A percentile compares a stretch with the other conserved stretches of the same genome.
Conservation (phyloP, 2,797 vertebrate species). For the Gymnopithys bicolor region DNA sequence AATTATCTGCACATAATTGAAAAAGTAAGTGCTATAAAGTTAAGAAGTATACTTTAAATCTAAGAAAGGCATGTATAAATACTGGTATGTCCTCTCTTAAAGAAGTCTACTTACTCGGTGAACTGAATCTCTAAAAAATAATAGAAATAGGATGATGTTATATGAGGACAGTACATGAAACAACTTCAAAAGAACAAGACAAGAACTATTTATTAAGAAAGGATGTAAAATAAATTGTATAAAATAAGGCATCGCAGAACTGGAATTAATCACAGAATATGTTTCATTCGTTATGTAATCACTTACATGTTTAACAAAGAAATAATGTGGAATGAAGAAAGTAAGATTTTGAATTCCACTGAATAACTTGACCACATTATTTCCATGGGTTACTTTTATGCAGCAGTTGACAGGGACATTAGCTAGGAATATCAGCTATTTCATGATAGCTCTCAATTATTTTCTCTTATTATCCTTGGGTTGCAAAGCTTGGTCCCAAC, state of each 20-base stretch:
- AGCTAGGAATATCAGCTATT: background rate
- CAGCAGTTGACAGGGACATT: background rate
- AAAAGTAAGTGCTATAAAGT: background rate
- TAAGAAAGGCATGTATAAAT: background rate
- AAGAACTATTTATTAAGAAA: background rate
- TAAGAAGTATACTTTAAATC: background rate
- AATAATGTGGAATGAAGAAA: background rate
- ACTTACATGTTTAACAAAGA: background rate
- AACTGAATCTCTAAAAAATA: background rate
- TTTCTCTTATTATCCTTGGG: background rate
- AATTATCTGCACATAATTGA: background rate
- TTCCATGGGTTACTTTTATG: background rate
- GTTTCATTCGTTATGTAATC: background rate
- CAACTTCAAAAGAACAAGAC: background rate
- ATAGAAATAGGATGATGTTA: background rate
- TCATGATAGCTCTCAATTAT: background rate
- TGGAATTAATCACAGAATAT: background rate
- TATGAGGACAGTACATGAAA: background rate
- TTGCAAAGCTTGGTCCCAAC: background rate
- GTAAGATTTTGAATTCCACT: background rate
- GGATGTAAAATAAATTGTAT: background rate
- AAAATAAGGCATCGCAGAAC: background rate
- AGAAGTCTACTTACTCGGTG: background rate
- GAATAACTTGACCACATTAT: background rate
- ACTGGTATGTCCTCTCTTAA: background rate